Percentiles rank a stretch among this genome's conserved stretches.
These are phyloP conservation scores for Xenopus borealis DNA, from an alignment of 2,113 vertebrate species.

Conservation along the genomic window DNA sequence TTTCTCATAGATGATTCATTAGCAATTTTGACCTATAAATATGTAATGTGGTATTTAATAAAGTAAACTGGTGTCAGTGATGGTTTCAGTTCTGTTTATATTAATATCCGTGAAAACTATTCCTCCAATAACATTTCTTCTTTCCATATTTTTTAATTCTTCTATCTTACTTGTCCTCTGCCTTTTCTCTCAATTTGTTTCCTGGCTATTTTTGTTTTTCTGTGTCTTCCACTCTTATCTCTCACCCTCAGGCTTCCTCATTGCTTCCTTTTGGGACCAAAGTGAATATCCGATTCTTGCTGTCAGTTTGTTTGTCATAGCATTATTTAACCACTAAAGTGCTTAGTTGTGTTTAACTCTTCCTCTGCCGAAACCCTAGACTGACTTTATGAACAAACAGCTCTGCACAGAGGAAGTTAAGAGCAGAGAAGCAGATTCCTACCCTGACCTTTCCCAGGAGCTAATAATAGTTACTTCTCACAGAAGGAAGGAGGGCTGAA, in stretches of 20 bases:
- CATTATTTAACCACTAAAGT: not conserved
- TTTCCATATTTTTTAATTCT: not conserved
- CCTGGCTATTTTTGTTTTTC: too few relatives aligned
- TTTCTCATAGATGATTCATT: too few relatives aligned
- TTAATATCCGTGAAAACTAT: not conserved
- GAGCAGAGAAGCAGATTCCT: conserved; percentile 32
- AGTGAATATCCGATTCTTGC: conserved; percentile 26
- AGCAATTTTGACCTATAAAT: not conserved
- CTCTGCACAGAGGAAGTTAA: not conserved
- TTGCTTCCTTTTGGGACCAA: conserved; percentile 18
- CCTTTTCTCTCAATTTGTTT: not conserved
- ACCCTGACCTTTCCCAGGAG: conserved; percentile 44
- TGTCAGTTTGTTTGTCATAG: not conserved
- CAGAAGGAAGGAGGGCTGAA: conserved; percentile 19
- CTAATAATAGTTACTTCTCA: conserved; percentile 38
- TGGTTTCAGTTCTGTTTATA: not conserved
- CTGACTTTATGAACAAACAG: not conserved
- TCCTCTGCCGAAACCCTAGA: not conserved
- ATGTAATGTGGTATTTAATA: conserved; percentile 26
- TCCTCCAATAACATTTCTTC: too few relatives aligned
- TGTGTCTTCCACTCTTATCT: conserved; percentile 14
- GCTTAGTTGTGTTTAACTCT: not conserved
- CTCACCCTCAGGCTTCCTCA: conserved; percentile 18
- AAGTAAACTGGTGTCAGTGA: conserved; percentile 4
- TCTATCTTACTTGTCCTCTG: not conserved